phyloP scores from a whole-genome alignment of 2,113 vertebrate species.

The Piaya cayana region DNA sequence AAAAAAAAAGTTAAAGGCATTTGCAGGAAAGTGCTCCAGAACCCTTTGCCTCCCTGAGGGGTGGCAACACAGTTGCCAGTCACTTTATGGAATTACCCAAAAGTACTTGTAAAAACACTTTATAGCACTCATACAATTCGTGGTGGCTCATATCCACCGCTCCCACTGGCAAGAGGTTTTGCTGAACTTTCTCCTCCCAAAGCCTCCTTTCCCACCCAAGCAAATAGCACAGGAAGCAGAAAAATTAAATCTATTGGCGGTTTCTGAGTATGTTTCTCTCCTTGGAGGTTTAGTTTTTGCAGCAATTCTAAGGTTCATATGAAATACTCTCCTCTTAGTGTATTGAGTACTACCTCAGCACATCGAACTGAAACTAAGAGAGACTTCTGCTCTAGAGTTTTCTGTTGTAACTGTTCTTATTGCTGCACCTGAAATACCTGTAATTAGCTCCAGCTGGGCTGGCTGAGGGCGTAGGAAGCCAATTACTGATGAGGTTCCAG shows the following conservation, averaged over 20 bases:
- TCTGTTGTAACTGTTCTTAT: background rate
- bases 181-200: background rate
- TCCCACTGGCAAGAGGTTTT: background rate
- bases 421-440: background rate
- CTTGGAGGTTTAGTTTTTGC: rapidly evolving
- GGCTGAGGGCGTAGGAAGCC: background rate
- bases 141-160: rapidly evolving
- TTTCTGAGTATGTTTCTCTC: rapidly evolving
- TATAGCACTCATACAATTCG: rapidly evolving
- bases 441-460: background rate
- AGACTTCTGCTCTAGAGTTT: background rate
- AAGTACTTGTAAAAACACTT: background rate
- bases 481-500: background rate
- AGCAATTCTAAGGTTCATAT: background rate
- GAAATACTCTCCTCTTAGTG: background rate
- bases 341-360: no score
- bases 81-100: background rate
- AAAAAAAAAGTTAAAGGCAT: background rate
- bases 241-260: background rate
- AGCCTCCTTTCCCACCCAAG: background rate
- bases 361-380: background rate
- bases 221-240: background rate
- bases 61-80: background rate
- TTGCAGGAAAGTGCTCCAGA: background rate
- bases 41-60: background rate